phyloP scores from a whole-genome alignment of 2,888 invertebrate species.

The Deilephila elpenor region DNA sequence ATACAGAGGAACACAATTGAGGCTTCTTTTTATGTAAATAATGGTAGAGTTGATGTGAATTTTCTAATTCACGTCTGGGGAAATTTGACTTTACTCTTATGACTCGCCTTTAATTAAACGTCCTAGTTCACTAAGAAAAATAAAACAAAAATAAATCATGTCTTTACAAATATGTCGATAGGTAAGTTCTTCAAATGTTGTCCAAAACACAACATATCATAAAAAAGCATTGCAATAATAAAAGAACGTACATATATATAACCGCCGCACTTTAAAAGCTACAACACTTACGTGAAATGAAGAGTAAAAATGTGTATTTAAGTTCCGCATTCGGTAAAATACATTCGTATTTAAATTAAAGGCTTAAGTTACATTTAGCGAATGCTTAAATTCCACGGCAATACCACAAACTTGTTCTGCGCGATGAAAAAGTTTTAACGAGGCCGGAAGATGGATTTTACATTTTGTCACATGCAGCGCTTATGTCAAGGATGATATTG shows the following conservation, averaged over 20 bases:
- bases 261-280: neutral
- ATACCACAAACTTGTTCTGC: slow-evolving; percentile 8
- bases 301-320: slow-evolving; percentile 14
- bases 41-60: too few species aligned
- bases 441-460: neutral
- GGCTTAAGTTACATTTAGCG: slow-evolving; percentile 14
- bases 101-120: too few species aligned
- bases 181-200: too few species aligned
- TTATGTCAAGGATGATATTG: neutral
- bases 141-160: too few species aligned
- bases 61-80: too few species aligned
- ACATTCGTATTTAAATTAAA: slow-evolving; percentile 16
- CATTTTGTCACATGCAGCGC: neutral
- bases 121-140: too few species aligned
- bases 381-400: slow-evolving; percentile 4
- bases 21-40: too few species aligned
- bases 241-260: neutral
- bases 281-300: neutral
- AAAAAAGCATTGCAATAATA: neutral
- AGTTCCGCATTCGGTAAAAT: neutral
- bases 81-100: too few species aligned
- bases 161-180: too few species aligned
- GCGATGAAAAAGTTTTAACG: slow-evolving; percentile 4
- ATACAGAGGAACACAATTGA: too few species aligned
- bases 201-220: too few species aligned